These are phyloP conservation scores for Anisognathus igniventris DNA, from an alignment of 2,797 vertebrate genomes.

Conservation along the genomic window DNA sequence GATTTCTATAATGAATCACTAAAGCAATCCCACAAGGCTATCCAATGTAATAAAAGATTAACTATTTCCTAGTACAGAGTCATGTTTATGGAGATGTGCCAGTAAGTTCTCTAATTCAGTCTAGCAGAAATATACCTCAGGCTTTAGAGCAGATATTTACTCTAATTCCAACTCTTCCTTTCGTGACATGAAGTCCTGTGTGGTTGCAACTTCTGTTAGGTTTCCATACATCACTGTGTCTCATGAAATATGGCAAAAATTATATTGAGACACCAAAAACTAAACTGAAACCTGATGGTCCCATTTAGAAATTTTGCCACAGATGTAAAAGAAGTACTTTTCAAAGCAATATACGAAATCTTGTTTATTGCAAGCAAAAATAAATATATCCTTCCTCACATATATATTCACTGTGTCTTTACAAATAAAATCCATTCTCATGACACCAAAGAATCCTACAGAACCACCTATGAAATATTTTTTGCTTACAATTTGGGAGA, in stretches of 20 bases:
- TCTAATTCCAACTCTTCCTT: background rate
- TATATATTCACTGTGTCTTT: background rate
- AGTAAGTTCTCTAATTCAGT: background rate
- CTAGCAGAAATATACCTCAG: background rate
- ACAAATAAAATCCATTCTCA: background rate
- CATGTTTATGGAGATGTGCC: background rate
- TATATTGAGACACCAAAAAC: background rate
- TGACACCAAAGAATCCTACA: background rate
- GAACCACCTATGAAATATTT: background rate
- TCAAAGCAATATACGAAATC: background rate
- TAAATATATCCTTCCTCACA: background rate
- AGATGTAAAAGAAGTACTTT: background rate
- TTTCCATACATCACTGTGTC: background rate
- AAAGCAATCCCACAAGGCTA: slow-evolving; percentile 45
- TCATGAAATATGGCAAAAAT: background rate
- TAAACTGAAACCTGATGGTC: background rate
- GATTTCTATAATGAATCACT: slow-evolving; percentile 70
- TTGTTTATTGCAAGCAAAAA: background rate
- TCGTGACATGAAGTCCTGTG: background rate
- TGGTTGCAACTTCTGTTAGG: background rate
- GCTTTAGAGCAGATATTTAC: background rate
- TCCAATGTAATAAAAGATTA: slow-evolving; percentile 59
- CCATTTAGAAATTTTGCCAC: background rate
- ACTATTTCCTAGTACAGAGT: slow-evolving; percentile 54
- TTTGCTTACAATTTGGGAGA: background rate